Evolutionary conservation across 2,888 invertebrate species (phyloP), one percentile per base, ranked within the genome.

Genomic region (Emmelina monodactyla): DNA sequence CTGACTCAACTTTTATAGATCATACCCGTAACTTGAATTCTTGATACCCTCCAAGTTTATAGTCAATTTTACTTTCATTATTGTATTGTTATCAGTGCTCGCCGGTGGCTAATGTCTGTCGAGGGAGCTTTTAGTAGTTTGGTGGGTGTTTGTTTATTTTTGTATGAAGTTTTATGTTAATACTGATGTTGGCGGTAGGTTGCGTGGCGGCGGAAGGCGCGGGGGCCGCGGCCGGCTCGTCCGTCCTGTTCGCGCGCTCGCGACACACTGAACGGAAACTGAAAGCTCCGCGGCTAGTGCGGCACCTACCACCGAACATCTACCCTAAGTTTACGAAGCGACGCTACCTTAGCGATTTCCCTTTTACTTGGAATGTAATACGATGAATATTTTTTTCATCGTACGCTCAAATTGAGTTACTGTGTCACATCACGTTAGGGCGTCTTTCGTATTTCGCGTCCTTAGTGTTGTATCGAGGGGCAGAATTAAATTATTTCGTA

Each of bases 1-100:
- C 30, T 14, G 19, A 11, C 19, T 13, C 13, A n/a, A 31, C 9
- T 34, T 35, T 35, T 35, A 35, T 22, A 22, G 30, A 34, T 19
- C 34, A 30, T 37, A 32, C 30, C 30, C 22, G 19, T 25, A 25
- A 25, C 25, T 25, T 25, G 25, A 11, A 25, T 7, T 25, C 25
- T 4, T 25, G 11, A 11, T 25, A 25, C 25, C 25, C 11, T 4
- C n/a, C 25, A 25, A 25, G 25, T 25, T 25, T 25, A 25, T 25
- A 10, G 25, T 9, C 25, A 25, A 10, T 25, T 25, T 25, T 25
- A 25, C 25, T 25, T 25, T 25, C 25, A 25, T 25, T 25, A n/a
- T 25, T 25, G 3, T 6, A 19, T 19, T 19, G 9, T 5, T 19
- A 5, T 19, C 6, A 19, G 6, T 9, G 9, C 9, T 19, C 19